These are phyloP conservation scores for Diabrotica undecimpunctata DNA, from an alignment of 1,140 invertebrate species.

Conservation along the genomic window DNA sequence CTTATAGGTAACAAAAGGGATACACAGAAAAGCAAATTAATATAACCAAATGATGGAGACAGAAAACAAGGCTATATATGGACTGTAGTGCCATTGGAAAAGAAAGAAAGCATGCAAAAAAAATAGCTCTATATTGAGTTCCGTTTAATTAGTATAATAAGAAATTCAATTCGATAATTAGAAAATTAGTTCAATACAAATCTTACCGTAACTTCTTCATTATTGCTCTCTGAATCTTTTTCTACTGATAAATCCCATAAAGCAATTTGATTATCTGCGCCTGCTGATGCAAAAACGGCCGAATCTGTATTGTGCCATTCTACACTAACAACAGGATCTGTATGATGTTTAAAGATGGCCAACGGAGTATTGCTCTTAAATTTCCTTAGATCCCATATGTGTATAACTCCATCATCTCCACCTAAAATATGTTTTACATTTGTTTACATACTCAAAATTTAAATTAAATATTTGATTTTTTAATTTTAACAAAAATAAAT, in stretches of 20 bases:
- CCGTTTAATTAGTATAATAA: no score
- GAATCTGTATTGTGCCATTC: conserved; percentile 95
- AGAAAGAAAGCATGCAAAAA: no score
- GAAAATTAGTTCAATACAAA: not conserved
- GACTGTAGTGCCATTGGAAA: no score
- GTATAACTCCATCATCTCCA: conserved; percentile 92
- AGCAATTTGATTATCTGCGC: conserved; percentile 94
- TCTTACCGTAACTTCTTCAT: conserved; percentile 59
- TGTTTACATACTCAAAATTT: no score
- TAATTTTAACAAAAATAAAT: no score
- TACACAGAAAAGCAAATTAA: no score
- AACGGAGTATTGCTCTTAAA: conserved; percentile 80
- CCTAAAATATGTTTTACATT: conserved; percentile 51
- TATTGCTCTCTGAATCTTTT: conserved; percentile 63
- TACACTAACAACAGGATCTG: conserved; percentile 86
- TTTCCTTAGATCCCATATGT: conserved; percentile 93
- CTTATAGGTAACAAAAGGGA: no score
- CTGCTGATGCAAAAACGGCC: conserved; percentile 89
- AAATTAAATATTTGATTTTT: no score
- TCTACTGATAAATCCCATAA: conserved; percentile 97
- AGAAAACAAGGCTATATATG: no score
- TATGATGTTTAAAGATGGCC: conserved; percentile 93
- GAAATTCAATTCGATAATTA: no score
- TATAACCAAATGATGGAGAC: no score
- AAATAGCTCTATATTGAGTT: no score